phyloP scores from a whole-genome alignment of 2,113 vertebrate species.

The Notarius lentiginosus region DNA sequence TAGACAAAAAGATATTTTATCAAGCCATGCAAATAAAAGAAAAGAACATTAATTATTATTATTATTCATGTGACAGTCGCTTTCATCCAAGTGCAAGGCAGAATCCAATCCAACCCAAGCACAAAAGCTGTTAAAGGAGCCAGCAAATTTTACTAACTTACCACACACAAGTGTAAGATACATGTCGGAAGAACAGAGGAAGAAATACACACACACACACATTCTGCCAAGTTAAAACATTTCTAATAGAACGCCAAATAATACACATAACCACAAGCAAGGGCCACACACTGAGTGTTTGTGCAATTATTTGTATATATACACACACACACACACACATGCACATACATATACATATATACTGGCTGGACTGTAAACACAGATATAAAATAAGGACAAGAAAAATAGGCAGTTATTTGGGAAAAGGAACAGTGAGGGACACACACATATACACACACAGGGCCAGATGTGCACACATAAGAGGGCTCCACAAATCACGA shows the following conservation, averaged over 20 bases:
- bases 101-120: conserved; percentile 1
- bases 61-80: conserved; percentile 4
- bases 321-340: not conserved
- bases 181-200: not conserved
- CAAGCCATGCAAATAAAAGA: conserved; percentile 3
- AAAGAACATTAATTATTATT: not conserved
- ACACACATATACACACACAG: not conserved
- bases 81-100: not conserved
- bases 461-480: not conserved
- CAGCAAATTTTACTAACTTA: not conserved
- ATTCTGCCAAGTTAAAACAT: conserved; percentile 8
- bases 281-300: conserved; percentile 15
- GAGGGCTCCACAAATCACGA: not conserved
- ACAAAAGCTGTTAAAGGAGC: not conserved
- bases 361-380: conserved; percentile 6
- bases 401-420: conserved; percentile 12
- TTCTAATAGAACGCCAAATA: conserved; percentile 13
- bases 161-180: not conserved
- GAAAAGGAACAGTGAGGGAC: not conserved
- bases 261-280: conserved; percentile 2
- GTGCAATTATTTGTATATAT: conserved; percentile 1
- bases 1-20: conserved; percentile 5
- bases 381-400: conserved; percentile 4
- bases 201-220: not conserved
- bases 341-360: not conserved